A percentile compares a stretch with the other conserved stretches of the same genome.
phyloP scores from a whole-genome alignment of 2,797 vertebrate genomes.

The Betta splendens region DNA sequence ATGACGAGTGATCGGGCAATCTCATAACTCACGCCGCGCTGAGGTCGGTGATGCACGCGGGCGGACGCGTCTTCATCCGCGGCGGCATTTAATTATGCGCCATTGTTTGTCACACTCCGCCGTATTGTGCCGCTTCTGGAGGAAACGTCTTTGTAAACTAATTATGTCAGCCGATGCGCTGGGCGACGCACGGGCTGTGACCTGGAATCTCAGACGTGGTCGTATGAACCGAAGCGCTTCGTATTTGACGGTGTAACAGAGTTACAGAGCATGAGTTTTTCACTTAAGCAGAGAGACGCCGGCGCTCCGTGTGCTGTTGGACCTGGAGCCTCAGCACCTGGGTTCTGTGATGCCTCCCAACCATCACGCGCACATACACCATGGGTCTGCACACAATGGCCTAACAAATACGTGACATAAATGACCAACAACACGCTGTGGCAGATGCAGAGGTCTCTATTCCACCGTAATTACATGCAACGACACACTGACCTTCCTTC shows the following conservation, averaged over 20 bases:
- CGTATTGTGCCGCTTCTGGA: conserved; percentile 3
- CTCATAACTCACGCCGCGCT: conserved; percentile 55
- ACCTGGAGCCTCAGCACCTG: conserved; percentile 22
- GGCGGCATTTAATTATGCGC: conserved; percentile 17
- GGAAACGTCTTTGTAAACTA: conserved; percentile 20
- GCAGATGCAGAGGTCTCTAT: too few relatives aligned
- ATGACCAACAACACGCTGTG: too few relatives aligned
- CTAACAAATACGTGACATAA: too few relatives aligned
- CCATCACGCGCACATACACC: neutral
- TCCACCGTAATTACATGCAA: too few relatives aligned
- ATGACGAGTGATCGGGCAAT: conserved; percentile 64
- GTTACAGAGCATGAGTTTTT: conserved; percentile 71
- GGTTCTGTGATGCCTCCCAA: conserved; percentile 12
- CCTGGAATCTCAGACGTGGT: conserved; percentile 67
- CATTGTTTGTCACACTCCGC: conserved; percentile 19
- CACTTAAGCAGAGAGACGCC: conserved; percentile 22
- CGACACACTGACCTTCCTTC: too few relatives aligned
- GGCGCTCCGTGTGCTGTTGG: conserved; percentile 24
- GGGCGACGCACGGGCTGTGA: conserved; percentile 53
- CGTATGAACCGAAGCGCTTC: conserved; percentile 71
- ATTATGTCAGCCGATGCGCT: conserved; percentile 4
- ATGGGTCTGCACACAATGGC: too few relatives aligned
- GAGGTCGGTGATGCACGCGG: conserved; percentile 38
- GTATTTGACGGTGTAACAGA: conserved; percentile 73
- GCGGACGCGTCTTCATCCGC: conserved; percentile 49